Conservation (phyloP, 2,888 invertebrate species). For the Drosophila phalerata region DNA sequence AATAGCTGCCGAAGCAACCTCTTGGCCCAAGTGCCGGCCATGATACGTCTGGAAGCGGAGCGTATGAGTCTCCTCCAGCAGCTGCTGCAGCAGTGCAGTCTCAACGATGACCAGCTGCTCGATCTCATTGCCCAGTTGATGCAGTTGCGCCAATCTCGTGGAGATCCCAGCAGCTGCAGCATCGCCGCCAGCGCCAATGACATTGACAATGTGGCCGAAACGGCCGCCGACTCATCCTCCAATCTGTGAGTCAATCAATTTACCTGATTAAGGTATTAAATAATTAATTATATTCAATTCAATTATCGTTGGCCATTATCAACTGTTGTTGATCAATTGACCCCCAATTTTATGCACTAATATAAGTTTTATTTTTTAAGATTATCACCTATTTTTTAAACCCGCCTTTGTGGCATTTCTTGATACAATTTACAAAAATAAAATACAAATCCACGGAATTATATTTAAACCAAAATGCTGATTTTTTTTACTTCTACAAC, state of each 20-base stretch:
- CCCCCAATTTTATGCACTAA: conserved; percentile 4
- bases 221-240: conserved; percentile 84
- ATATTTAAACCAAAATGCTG: conserved; percentile 1
- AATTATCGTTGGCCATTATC: conserved; percentile 17
- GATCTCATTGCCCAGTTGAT: conserved; percentile 78
- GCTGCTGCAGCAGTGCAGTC: conserved; percentile 66
- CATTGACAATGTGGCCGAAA: conserved; percentile 82
- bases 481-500: not conserved
- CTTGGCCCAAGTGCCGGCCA: conserved; percentile 77
- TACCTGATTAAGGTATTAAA: conserved; percentile 8
- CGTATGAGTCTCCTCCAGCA: conserved; percentile 73
- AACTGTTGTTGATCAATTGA: conserved; percentile 1
- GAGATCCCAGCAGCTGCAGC: conserved; percentile 33
- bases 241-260: conserved; percentile 66
- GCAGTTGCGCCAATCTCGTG: conserved; percentile 58
- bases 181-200: conserved; percentile 28
- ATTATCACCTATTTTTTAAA: conserved; percentile 1
- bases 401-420: conserved; percentile 1
- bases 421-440: conserved; percentile 2
- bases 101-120: conserved; percentile 76
- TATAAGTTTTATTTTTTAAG: conserved; percentile 9
- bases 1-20: conserved; percentile 77
- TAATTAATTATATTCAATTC: not conserved
- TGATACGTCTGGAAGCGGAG: conserved; percentile 76
- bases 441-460: conserved; percentile 8